Conservation (phyloP, 2,113 vertebrate species). For the Notiomystis cincta region DNA sequence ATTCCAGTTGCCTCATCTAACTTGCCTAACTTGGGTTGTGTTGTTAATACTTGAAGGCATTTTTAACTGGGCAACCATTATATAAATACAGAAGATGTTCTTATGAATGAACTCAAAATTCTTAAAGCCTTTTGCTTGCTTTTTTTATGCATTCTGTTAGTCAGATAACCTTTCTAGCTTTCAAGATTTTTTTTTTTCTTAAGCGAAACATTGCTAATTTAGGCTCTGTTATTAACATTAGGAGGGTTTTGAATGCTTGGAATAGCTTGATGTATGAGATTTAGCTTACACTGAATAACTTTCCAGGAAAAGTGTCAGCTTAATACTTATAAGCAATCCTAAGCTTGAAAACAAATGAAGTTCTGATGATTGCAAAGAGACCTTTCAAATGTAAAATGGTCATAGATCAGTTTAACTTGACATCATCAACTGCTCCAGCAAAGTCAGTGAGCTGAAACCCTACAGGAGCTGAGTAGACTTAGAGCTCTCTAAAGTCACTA, state of each 20-base stretch:
- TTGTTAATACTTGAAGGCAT: not conserved
- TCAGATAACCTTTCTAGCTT: not conserved
- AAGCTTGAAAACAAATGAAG: not conserved
- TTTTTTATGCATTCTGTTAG: not conserved
- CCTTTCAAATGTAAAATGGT: not conserved
- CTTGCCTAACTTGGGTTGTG: not conserved
- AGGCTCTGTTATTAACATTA: not conserved
- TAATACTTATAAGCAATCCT: not conserved
- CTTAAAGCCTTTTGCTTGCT: not conserved
- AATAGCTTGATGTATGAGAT: not conserved
- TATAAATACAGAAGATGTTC: not conserved
- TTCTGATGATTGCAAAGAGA: not conserved
- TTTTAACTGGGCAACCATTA: not conserved
- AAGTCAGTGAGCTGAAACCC: slow-evolving; percentile 2
- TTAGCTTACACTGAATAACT: not conserved
- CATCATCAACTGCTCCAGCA: not conserved
- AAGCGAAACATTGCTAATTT: not conserved
- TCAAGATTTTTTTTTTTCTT: not conserved
- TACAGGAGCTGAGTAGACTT: not conserved
- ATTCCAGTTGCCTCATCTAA: not conserved
- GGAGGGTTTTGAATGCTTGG: not conserved
- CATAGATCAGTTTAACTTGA: not conserved
- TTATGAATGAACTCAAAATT: not conserved
- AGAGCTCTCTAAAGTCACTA: not conserved
- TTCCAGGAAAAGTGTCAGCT: not conserved